A percentile compares a stretch with the other conserved stretches of the same genome.
These are phyloP conservation scores for Bradypus variegatus DNA, from an alignment of 2,797 vertebrate genomes.

Conservation along the genomic window DNA sequence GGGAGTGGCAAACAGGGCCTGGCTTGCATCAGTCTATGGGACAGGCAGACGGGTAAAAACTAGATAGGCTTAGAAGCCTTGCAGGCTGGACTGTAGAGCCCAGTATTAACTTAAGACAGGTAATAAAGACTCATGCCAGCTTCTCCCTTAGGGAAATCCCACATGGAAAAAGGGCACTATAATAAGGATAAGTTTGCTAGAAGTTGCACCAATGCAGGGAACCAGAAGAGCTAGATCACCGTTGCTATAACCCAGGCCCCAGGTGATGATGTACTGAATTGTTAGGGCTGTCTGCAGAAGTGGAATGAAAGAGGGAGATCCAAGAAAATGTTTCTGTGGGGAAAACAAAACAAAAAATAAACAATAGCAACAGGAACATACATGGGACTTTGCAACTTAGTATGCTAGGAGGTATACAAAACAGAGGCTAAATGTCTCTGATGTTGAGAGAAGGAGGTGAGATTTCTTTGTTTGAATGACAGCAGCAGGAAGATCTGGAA, in stretches of 20 bases:
- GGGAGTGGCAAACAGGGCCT: background rate
- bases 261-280: background rate
- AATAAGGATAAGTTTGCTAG: background rate
- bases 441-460: background rate
- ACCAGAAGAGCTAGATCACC: background rate
- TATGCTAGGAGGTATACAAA: background rate
- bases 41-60: background rate
- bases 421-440: background rate
- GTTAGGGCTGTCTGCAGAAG: background rate
- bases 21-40: background rate
- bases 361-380: background rate
- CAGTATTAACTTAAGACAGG: slow-evolving; percentile 5
- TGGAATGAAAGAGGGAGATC: background rate
- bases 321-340: background rate
- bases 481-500: background rate
- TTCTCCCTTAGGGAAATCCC: background rate
- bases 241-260: background rate
- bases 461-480: background rate
- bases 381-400: background rate
- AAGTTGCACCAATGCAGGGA: background rate
- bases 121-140: background rate
- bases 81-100: background rate
- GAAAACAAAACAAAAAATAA: background rate
- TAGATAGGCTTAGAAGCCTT: background rate
- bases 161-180: background rate